These are phyloP conservation scores for Myrmophylax atrothorax DNA, from an alignment of 2,113 vertebrate genomes.

Conservation along the genomic window DNA sequence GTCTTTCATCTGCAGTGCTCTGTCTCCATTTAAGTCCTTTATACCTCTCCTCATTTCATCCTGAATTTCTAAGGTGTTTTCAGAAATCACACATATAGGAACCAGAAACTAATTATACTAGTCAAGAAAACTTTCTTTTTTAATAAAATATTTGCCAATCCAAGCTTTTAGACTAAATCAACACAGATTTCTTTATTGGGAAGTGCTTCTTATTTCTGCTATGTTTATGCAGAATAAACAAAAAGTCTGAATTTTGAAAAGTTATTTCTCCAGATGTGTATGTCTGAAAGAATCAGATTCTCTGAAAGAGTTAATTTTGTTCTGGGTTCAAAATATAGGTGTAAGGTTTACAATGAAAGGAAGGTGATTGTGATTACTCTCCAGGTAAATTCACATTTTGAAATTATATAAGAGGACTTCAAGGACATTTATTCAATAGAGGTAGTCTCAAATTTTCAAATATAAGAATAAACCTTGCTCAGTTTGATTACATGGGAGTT, in stretches of 20 bases:
- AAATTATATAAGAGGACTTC: neutral
- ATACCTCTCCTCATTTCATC: neutral
- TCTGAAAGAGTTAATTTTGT: neutral
- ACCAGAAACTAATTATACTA: neutral
- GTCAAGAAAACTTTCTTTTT: neutral
- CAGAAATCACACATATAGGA: neutral
- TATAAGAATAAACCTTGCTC: neutral
- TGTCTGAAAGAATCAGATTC: neutral
- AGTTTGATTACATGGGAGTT: neutral
- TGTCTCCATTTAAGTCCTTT: neutral
- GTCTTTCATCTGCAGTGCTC: neutral
- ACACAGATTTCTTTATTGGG: neutral
- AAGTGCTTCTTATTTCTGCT: neutral
- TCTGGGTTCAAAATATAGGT: neutral
- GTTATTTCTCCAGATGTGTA: neutral
- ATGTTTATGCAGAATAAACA: neutral
- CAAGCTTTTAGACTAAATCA: neutral
- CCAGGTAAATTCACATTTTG: neutral
- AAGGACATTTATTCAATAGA: neutral
- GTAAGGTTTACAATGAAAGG: neutral
- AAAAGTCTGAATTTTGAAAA: neutral
- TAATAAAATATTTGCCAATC: neutral
- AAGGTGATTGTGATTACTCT: neutral
- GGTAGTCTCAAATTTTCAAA: neutral
- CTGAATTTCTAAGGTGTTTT: neutral